Percentiles rank a stretch among this genome's conserved stretches.
Conservation (phyloP, 2,888 invertebrate genomes). For the Synergus laeviventris region DNA sequence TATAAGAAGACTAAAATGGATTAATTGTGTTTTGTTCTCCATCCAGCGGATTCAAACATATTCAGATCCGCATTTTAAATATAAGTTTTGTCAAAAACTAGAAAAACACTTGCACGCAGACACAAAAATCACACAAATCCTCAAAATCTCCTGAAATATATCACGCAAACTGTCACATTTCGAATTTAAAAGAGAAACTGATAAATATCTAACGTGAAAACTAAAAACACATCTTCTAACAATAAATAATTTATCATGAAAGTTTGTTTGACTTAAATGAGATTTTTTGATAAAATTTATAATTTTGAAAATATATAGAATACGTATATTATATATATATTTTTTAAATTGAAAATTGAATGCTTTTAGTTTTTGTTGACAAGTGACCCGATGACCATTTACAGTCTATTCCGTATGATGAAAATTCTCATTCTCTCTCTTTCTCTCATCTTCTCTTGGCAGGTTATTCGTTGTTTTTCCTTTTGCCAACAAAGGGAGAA, state of each 20-base stretch:
- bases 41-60: constrained; percentile 8
- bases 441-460: constrained; percentile 41
- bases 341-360: background rate
- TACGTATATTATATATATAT: background rate
- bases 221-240: background rate
- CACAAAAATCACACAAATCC: background rate
- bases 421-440: constrained; percentile 29
- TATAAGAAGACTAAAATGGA: too few species aligned
- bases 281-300: background rate
- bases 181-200: background rate
- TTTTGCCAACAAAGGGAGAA: constrained; percentile 55
- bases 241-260: background rate
- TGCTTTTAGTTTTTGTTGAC: constrained; percentile 3
- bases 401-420: background rate
- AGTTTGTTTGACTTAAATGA: background rate
- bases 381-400: constrained; percentile 10
- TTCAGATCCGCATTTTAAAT: background rate
- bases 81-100: background rate
- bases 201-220: background rate
- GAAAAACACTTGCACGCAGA: background rate
- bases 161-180: background rate
- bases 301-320: background rate
- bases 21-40: background rate
- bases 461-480: constrained; percentile 46
- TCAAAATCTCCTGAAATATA: background rate